A percentile compares a stretch with the other conserved stretches of the same genome.
phyloP scores from a whole-genome alignment of 2,113 vertebrate species.

The Indri indri region DNA sequence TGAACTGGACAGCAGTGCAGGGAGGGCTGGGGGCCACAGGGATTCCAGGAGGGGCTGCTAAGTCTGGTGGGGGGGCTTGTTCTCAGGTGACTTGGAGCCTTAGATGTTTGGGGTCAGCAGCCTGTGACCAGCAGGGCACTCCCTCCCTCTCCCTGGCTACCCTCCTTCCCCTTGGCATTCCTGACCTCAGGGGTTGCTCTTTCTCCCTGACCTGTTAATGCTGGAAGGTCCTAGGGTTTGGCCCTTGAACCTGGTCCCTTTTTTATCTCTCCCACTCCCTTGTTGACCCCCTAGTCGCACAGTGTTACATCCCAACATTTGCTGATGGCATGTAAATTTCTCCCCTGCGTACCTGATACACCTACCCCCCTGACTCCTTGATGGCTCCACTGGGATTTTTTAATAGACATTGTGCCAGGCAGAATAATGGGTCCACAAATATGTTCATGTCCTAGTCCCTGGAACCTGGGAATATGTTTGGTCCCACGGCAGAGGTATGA shows the following conservation, averaged over 20 bases:
- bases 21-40: too few species aligned
- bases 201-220: neutral
- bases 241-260: neutral
- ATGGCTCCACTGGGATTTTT: neutral
- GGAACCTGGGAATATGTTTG: neutral
- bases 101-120: too few species aligned
- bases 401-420: neutral
- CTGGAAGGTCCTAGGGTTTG: neutral
- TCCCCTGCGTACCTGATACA: neutral
- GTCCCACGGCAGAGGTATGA: too few species aligned
- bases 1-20: neutral
- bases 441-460: too few species aligned
- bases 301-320: neutral
- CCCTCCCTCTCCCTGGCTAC: neutral
- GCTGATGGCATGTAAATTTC: neutral
- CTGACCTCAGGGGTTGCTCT: neutral
- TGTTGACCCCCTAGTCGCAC: neutral
- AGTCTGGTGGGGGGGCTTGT: neutral
- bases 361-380: neutral
- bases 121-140: neutral
- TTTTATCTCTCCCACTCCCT: neutral
- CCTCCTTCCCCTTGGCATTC: neutral
- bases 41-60: neutral
- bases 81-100: neutral
- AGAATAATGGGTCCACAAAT: neutral